Base-by-base conservation (phyloP, 2,888 invertebrate species). In the Dysmachus trigonus region DNA sequence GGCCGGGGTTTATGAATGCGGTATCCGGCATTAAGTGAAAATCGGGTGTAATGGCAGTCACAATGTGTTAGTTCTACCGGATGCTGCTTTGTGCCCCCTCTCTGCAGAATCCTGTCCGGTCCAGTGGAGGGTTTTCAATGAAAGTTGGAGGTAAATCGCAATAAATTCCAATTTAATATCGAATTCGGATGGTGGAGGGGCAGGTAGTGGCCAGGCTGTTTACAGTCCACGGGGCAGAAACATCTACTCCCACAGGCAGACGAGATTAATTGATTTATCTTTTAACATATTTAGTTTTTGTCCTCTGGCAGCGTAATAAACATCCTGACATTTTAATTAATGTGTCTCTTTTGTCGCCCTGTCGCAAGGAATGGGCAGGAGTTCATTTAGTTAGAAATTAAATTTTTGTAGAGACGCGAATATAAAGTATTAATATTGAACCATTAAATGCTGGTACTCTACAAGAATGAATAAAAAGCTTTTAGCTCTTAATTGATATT, bases 101-200 rank as follows among this genome's bases (percentile, higher is more conserved):
- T n/a, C 33, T 10, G 41, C 22, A 77, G 22, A 8, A 77, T 7
- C 77, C 62, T 62, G 30, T 18, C 41, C 4, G 22, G 15, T n/a
- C 83, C 18, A 31, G 81, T 81, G 7, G 22, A n/a, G 33, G 53
- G 35, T 81, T 81, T 81, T 81, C 81, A 81, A 81, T 81, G 81
- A 81, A 62, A 83, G 41, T 83, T 41, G 72, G 72, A 74, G 74
- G 74, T 85, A 76, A 85, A 85, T 85, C 74, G 85, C 31, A 85
- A 85, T 85, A 85, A 85, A 85, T 76, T 85, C 74, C 74, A 85
- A 76, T 85, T 85, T 74, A 76, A 85, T 85, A 51, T 47, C 51
- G 35, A 85, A 76, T 74, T 84, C 41, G n/a, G 31, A 6, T 15
- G 13, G 27, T 22, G n/a, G 27, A 71, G 62, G 7, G n/a, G 30